Conservation (phyloP, 1,140 invertebrate species). For the Gonioctena quinquepunctata region DNA sequence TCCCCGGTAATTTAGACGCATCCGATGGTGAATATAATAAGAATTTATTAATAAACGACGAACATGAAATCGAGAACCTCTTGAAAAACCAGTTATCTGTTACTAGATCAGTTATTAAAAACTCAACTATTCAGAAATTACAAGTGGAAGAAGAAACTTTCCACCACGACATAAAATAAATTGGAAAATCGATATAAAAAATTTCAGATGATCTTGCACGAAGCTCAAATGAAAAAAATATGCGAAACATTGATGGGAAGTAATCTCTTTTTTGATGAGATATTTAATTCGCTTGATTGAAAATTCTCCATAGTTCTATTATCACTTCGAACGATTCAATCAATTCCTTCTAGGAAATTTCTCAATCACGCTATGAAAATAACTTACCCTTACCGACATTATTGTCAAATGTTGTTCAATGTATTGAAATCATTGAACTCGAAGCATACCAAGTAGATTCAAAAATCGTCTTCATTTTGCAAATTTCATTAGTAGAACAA, state of each 20-base stretch:
- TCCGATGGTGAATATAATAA: conserved; percentile 36
- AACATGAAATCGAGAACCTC: conserved; percentile 24
- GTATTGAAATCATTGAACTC: conserved; percentile 28
- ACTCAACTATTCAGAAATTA: conserved; percentile 29
- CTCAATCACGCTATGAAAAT: conserved; percentile 15
- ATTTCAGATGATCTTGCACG: neutral
- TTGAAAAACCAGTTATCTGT: conserved; percentile 33
- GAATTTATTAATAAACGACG: conserved; percentile 24
- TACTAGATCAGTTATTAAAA: conserved; percentile 26
- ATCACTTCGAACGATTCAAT: conserved; percentile 13
- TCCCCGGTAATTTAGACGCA: conserved; percentile 33
- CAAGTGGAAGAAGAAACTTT: conserved; percentile 29
- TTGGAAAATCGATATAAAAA: conserved; percentile 7
- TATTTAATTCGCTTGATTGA: conserved; percentile 12
- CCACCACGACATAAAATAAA: conserved; percentile 24
- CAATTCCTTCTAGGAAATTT: conserved; percentile 19
- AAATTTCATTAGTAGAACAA: conserved; percentile 15
- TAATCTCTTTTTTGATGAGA: neutral
- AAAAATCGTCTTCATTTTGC: conserved; percentile 21
- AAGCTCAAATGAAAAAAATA: neutral
- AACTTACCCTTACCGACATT: conserved; percentile 23
- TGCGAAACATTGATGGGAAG: neutral
- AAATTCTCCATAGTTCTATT: conserved; percentile 24
- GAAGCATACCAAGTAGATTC: conserved; percentile 22
- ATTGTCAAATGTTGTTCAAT: conserved; percentile 11